Conservation (phyloP, 2,797 vertebrate species). For the Acridotheres tristis region DNA sequence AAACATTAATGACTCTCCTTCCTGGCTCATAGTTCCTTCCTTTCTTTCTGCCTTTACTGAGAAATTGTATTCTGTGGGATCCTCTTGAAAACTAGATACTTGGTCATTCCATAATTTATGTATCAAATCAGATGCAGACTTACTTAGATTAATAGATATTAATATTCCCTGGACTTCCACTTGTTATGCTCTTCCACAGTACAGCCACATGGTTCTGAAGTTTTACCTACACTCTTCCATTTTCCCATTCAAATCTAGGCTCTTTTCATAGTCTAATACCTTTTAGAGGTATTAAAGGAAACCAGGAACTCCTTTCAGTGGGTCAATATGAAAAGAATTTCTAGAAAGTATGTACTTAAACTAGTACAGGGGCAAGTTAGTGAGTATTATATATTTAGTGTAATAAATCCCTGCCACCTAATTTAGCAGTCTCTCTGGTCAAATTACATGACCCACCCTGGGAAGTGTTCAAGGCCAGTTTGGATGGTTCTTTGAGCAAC, state of each 20-base stretch:
- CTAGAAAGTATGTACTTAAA: neutral
- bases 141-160: neutral
- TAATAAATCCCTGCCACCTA: neutral
- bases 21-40: conserved; percentile 11
- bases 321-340: neutral
- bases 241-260: neutral
- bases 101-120: neutral
- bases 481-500: neutral
- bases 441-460: neutral
- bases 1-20: neutral
- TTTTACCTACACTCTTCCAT: neutral
- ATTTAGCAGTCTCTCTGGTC: neutral
- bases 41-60: neutral
- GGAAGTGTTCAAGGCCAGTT: neutral
- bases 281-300: neutral
- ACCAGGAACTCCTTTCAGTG: neutral
- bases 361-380: neutral
- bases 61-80: neutral
- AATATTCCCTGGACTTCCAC: neutral
- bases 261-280: neutral
- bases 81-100: neutral
- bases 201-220: neutral
- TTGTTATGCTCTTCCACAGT: neutral
- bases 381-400: neutral
- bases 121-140: neutral